These are phyloP conservation scores for Hydriomena furcata DNA, from an alignment of 2,888 invertebrate species.

Conservation along the genomic window DNA sequence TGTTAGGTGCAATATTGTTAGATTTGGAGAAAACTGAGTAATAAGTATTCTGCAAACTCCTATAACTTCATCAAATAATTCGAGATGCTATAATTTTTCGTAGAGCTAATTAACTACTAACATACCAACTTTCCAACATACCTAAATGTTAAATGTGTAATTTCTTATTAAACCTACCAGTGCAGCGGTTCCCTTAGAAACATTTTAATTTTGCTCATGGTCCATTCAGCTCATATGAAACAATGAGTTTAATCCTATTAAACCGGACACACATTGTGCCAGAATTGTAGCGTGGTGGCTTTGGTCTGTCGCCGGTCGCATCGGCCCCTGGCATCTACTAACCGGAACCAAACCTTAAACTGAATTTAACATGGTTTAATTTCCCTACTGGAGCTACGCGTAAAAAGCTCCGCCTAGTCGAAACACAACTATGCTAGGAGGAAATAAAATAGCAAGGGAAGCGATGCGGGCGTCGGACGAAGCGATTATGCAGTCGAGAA, in stretches of 20 bases:
- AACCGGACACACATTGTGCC: constrained; percentile 78
- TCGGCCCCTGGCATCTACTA: constrained; percentile 64
- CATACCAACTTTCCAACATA: no score
- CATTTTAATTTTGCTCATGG: constrained; percentile 70
- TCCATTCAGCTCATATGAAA: constrained; percentile 74
- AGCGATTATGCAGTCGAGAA: constrained; percentile 84
- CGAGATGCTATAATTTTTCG: no score
- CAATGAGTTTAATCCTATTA: constrained; percentile 82
- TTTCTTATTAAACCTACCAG: neutral
- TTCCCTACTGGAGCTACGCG: constrained; percentile 63
- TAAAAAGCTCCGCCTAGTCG: constrained; percentile 77
- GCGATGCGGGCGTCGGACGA: constrained; percentile 83
- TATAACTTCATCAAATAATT: no score
- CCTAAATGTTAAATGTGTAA: no score
- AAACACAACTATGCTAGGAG: constrained; percentile 78
- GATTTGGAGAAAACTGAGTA: no score
- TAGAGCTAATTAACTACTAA: no score
- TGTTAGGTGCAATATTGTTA: no score
- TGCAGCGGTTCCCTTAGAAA: constrained; percentile 56
- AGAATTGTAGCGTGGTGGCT: constrained; percentile 77
- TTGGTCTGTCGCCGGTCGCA: constrained; percentile 78
- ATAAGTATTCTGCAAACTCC: no score
- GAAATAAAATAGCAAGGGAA: constrained; percentile 82
- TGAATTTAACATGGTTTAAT: constrained; percentile 82
- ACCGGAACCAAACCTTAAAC: constrained; percentile 79